Percentiles rank a stretch among this genome's conserved stretches.
Conservation (phyloP, 2,797 vertebrate species). For the Lophius americanus region DNA sequence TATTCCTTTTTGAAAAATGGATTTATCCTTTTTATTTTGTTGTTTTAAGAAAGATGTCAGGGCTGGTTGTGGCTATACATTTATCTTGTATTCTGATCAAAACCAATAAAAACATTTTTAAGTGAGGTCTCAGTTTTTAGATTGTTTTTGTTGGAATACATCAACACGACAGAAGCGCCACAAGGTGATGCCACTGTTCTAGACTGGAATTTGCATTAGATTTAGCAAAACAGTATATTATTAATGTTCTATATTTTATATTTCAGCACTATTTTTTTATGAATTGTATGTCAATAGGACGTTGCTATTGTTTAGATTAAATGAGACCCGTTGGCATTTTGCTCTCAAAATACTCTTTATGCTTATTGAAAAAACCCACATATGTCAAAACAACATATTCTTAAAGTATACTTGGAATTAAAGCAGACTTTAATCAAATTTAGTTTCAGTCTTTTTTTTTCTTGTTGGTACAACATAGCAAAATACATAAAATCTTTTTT, state of each 20-base stretch:
- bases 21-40: no score
- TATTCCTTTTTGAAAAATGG: no score
- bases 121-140: not conserved
- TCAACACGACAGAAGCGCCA: constrained; percentile 39
- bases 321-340: not conserved
- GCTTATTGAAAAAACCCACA: no score
- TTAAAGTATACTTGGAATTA: not conserved
- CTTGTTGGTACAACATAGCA: not conserved
- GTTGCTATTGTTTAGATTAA: not conserved
- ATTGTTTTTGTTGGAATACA: not conserved
- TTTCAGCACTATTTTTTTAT: not conserved
- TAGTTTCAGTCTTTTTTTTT: not conserved
- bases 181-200: constrained; percentile 47
- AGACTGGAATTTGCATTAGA: not conserved
- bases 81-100: not conserved
- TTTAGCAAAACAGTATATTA: not conserved
- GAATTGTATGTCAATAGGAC: not conserved
- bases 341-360: no score
- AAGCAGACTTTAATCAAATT: not conserved
- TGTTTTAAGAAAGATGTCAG: no score
- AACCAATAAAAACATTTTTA: constrained; percentile 27
- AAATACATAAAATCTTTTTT: no score
- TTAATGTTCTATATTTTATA: not conserved
- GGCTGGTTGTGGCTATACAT: not conserved
- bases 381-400: no score